Evolutionary conservation across 2,113 vertebrate species (phyloP).

Genomic region (Crotophaga sulcirostris): DNA sequence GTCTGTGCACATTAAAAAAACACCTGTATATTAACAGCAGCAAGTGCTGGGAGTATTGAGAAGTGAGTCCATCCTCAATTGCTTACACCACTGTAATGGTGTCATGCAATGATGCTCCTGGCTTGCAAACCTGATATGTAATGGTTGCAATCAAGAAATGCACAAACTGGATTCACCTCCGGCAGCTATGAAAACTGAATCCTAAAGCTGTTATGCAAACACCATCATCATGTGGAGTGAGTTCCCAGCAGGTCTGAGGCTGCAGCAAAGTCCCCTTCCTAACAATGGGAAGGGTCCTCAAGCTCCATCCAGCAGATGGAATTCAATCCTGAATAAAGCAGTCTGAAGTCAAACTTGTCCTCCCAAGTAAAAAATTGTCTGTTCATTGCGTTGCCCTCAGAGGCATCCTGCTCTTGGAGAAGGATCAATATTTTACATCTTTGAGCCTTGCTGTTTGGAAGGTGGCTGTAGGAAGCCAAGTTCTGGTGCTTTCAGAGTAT

Average conservation of each 20-base stretch:
- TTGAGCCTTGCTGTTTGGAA: not conserved
- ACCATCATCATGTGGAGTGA: fast-evolving
- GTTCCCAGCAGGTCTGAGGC: not conserved
- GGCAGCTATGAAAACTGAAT: not conserved
- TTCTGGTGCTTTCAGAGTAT: not conserved
- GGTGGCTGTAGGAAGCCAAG: not conserved
- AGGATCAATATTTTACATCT: not conserved
- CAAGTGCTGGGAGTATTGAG: not conserved
- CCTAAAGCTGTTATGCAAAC: not conserved
- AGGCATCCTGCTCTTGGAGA: not conserved
- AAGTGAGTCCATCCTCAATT: not conserved
- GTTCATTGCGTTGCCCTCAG: not conserved
- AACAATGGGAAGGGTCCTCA: not conserved
- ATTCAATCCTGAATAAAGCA: not conserved
- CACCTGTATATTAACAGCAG: not conserved
- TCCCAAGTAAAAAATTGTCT: not conserved
- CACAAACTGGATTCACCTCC: not conserved
- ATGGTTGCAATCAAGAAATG: not conserved
- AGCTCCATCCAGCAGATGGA: not conserved
- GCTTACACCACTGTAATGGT: not conserved
- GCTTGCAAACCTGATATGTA: not conserved
- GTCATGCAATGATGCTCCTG: not conserved
- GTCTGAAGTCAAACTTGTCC: not conserved
- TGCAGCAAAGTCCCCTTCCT: not conserved
- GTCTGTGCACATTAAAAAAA: not conserved